These are phyloP conservation scores for Thymelicus lineola DNA, from an alignment of 2,888 invertebrate species.

Conservation along the genomic window DNA sequence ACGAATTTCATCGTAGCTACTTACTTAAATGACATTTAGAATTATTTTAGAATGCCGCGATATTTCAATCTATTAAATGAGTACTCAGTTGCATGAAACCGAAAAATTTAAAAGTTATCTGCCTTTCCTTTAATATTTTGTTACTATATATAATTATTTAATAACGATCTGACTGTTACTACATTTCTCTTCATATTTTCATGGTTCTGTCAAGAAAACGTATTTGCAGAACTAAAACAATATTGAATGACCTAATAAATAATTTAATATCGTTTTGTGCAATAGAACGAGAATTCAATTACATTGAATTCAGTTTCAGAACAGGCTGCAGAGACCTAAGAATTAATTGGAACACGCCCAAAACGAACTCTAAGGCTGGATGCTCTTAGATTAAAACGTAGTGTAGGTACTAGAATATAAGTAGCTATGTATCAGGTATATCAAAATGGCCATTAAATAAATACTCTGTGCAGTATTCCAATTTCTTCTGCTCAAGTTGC, in stretches of 20 bases:
- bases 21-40: no score
- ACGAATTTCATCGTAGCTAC: no score
- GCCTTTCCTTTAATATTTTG: no score
- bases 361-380: constrained; percentile 23
- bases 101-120: no score
- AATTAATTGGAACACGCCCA: constrained; percentile 35
- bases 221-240: constrained; percentile 13
- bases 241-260: constrained; percentile 9
- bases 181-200: neutral
- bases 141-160: no score
- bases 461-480: no score
- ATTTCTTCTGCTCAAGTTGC: no score
- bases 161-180: no score
- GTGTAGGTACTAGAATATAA: neutral
- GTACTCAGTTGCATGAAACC: no score
- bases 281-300: constrained; percentile 28
- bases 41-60: no score
- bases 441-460: no score
- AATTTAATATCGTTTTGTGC: constrained; percentile 21
- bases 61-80: no score
- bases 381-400: constrained; percentile 16
- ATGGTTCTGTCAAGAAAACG: neutral
- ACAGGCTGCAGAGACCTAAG: constrained; percentile 17
- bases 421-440: neutral
- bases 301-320: constrained; percentile 24